Evolutionary conservation across 2,797 vertebrate species (phyloP).

Genomic region (Microcaecilia unicolor): DNA sequence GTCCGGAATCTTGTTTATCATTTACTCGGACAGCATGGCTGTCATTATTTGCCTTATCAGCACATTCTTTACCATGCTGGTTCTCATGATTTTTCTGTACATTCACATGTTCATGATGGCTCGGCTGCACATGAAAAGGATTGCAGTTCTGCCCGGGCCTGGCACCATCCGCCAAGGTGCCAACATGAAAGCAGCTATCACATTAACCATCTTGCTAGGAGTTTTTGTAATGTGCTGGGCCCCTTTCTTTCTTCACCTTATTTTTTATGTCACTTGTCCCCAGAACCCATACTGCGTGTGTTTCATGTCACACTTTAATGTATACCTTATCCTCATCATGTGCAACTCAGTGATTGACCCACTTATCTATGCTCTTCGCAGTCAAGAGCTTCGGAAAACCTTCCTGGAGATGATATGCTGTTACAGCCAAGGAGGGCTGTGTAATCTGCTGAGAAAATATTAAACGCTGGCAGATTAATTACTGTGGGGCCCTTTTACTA

Average conservation of each 20-base stretch:
- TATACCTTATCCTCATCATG: conserved; percentile 95
- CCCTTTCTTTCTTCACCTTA: conserved; percentile 86
- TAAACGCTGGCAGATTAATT: conserved; percentile 20
- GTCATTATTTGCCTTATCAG: conserved; percentile 87
- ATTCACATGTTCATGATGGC: conserved; percentile 95
- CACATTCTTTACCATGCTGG: conserved; percentile 92
- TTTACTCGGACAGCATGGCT: conserved; percentile 83
- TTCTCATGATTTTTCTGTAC: conserved; percentile 88
- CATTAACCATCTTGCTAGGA: conserved; percentile 85
- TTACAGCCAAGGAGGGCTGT: conserved; percentile 49
- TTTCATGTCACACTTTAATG: conserved; percentile 94
- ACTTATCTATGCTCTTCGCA: conserved; percentile 91
- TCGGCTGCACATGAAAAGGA: conserved; percentile 81
- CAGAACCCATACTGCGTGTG: conserved; percentile 89
- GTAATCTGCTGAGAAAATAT: conserved; percentile 66
- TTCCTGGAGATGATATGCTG: conserved; percentile 91
- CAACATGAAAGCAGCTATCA: conserved; percentile 91
- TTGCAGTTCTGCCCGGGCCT: conserved; percentile 75
- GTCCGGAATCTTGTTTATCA: conserved; percentile 80
- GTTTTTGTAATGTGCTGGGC: conserved; percentile 95
- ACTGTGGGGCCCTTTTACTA: no score
- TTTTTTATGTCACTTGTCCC: conserved; percentile 90
- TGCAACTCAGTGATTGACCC: conserved; percentile 92
- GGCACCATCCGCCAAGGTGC: conserved; percentile 72
- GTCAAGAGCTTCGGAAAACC: conserved; percentile 89